These are phyloP conservation scores for Ruditapes philippinarum DNA, from an alignment of 1,140 invertebrate genomes.

Conservation along the genomic window DNA sequence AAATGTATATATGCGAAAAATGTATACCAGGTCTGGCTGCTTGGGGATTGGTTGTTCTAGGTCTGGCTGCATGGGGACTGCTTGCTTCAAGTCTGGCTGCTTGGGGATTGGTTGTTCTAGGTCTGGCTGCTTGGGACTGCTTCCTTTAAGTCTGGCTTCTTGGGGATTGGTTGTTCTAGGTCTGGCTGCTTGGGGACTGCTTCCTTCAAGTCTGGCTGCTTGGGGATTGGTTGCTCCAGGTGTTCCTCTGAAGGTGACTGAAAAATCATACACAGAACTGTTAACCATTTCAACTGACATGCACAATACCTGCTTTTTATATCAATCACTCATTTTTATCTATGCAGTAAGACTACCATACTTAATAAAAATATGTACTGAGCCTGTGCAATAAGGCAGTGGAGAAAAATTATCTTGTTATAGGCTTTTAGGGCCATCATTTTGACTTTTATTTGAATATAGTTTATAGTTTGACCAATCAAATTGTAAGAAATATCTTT, in stretches of 20 bases:
- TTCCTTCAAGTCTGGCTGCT: not conserved
- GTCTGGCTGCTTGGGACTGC: not conserved
- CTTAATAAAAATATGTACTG: no score
- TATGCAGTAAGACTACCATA: no score
- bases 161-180: not conserved
- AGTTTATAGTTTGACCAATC: not conserved
- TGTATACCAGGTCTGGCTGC: not conserved
- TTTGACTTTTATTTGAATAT: no score
- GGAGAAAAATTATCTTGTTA: no score
- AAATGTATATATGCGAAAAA: no score
- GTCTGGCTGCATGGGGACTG: slow-evolving; percentile 1
- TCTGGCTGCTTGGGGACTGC: slow-evolving; percentile 1
- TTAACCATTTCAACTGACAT: no score
- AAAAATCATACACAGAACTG: no score
- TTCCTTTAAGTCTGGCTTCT: not conserved
- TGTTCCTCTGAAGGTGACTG: not conserved
- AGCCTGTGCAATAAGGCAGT: no score
- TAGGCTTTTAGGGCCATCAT: no score
- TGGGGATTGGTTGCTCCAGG: slow-evolving; percentile 3
- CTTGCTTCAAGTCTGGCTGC: not conserved
- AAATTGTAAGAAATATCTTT: no score
- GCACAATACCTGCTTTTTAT: no score
- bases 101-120: not conserved
- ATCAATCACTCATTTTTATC: no score
- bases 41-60: not conserved